These are phyloP conservation scores for Drosophila pallidifrons DNA, from an alignment of 1,140 invertebrate genomes.

Conservation along the genomic window DNA sequence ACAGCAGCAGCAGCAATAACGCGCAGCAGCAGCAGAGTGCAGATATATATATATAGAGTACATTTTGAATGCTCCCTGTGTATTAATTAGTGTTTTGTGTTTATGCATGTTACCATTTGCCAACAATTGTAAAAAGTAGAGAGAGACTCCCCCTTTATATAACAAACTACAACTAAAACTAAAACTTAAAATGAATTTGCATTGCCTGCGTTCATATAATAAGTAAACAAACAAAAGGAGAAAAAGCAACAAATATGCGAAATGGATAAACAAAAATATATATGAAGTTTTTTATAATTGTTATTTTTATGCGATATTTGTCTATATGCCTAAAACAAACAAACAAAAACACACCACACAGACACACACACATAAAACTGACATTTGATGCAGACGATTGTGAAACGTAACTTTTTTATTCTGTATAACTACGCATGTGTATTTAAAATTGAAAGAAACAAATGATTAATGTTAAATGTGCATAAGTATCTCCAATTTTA, in stretches of 20 bases:
- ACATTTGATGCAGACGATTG: slow-evolving; percentile 59
- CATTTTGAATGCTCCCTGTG: slow-evolving; percentile 29
- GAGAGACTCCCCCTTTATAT: slow-evolving; percentile 26
- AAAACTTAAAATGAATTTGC: slow-evolving; percentile 36
- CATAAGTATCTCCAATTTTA: slow-evolving; percentile 76
- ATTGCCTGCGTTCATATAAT: slow-evolving; percentile 24
- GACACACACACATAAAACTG: slow-evolving; percentile 45
- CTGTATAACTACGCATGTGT: slow-evolving; percentile 67
- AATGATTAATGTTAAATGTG: slow-evolving; percentile 65
- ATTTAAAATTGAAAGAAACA: slow-evolving; percentile 53
- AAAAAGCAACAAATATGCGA: slow-evolving; percentile 10
- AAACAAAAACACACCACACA: slow-evolving; percentile 20
- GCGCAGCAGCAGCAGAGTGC: slow-evolving; percentile 16
- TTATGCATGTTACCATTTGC: slow-evolving; percentile 35
- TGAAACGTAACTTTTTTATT: slow-evolving; percentile 65
- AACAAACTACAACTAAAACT: slow-evolving; percentile 10
- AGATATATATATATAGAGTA: background rate
- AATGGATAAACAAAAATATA: slow-evolving; percentile 56
- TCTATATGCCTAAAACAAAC: slow-evolving; percentile 52
- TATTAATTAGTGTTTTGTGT: slow-evolving; percentile 44
- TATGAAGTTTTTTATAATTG: slow-evolving; percentile 76
- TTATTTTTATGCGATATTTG: slow-evolving; percentile 79
- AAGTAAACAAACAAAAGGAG: slow-evolving; percentile 11
- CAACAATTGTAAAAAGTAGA: slow-evolving; percentile 75
- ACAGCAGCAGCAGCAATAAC: slow-evolving; percentile 20